A percentile compares a stretch with the other conserved stretches of the same genome.
phyloP scores from a whole-genome alignment of 2,888 invertebrate genomes.

The Zygothrica quintamaculata region DNA sequence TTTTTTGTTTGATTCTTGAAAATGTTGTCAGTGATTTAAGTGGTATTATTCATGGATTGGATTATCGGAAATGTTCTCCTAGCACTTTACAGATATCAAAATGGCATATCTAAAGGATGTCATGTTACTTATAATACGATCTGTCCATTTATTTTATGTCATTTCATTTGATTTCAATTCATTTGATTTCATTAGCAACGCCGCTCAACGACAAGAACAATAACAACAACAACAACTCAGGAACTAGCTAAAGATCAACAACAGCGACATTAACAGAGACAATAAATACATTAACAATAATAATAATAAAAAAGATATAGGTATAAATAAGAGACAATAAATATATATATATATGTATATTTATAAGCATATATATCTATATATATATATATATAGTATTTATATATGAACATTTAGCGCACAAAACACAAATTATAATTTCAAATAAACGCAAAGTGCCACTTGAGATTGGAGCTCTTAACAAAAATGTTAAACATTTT shows the following conservation, averaged over 20 bases:
- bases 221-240: constrained; percentile 1
- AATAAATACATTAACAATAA: constrained; percentile 32
- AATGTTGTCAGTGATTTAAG: constrained; percentile 25
- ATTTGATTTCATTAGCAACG: constrained; percentile 70
- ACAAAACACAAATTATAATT: constrained; percentile 75
- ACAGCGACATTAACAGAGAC: constrained; percentile 33
- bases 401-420: constrained; percentile 69
- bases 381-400: no score
- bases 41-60: constrained; percentile 15
- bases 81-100: constrained; percentile 48
- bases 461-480: constrained; percentile 67
- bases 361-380: no score
- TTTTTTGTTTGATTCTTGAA: constrained; percentile 12
- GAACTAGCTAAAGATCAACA: constrained; percentile 17
- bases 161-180: constrained; percentile 68
- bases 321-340: constrained; percentile 37
- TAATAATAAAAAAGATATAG: constrained; percentile 30
- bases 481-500: constrained; percentile 72
- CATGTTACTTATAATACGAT: constrained; percentile 47
- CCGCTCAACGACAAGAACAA: constrained; percentile 27
- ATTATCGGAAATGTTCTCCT: constrained; percentile 54
- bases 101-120: constrained; percentile 75
- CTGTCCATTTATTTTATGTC: constrained; percentile 63
- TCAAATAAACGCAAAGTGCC: constrained; percentile 75
- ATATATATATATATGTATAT: no score